These are phyloP conservation scores for Urocyon cinereoargenteus DNA, from an alignment of 2,797 vertebrate genomes.

Conservation along the genomic window DNA sequence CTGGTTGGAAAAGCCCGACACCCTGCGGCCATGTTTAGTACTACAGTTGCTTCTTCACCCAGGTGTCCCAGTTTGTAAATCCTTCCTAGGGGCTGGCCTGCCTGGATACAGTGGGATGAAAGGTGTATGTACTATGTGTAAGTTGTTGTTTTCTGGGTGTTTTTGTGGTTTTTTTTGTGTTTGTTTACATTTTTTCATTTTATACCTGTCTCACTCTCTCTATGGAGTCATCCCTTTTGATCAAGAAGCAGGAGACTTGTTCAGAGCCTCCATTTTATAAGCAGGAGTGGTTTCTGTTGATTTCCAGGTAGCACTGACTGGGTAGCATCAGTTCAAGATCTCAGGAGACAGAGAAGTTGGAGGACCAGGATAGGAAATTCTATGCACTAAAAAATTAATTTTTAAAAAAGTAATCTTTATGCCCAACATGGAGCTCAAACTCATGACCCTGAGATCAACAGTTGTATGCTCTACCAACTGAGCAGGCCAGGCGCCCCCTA, in stretches of 20 bases:
- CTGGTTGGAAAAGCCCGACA: conserved; percentile 58
- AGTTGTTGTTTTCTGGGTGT: not conserved
- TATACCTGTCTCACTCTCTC: not conserved
- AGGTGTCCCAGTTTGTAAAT: not conserved
- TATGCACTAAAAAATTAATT: not conserved
- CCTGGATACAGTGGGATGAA: not conserved
- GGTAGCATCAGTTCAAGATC: not conserved
- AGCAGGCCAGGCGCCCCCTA: not conserved
- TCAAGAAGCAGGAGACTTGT: not conserved
- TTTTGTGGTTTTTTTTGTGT: not conserved
- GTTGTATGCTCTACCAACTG: not conserved
- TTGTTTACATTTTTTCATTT: not conserved
- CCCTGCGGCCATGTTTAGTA: conserved; percentile 52
- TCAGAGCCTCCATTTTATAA: not conserved
- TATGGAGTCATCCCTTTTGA: not conserved
- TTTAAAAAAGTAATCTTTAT: not conserved
- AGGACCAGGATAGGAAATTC: not conserved
- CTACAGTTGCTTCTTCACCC: not conserved
- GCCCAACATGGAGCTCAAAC: not conserved
- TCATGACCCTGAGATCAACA: not conserved
- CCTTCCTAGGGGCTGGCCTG: not conserved
- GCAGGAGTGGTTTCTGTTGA: not conserved
- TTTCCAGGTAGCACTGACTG: not conserved
- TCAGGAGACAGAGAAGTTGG: not conserved
- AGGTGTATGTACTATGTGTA: not conserved